Evolutionary conservation across 1,140 invertebrate species (phyloP).

Genomic region (Anoplophora glabripennis): DNA sequence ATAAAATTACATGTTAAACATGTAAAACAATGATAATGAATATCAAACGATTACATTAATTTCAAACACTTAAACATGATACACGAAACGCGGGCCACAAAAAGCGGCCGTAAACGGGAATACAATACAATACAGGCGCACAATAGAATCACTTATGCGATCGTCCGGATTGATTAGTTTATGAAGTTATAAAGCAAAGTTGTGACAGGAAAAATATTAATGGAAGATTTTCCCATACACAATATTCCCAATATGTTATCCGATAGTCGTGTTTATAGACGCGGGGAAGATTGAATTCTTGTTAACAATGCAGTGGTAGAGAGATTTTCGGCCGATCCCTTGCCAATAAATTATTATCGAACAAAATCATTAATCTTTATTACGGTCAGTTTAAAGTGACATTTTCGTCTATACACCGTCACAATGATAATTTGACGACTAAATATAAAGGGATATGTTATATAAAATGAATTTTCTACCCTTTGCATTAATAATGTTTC

Average conservation of each 20-base stretch:
- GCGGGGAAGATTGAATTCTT: slow-evolving; percentile 21
- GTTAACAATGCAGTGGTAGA: slow-evolving; percentile 20
- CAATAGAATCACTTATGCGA: slow-evolving; percentile 20
- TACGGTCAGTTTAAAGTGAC: slow-evolving; percentile 21
- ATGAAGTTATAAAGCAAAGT: slow-evolving; percentile 26
- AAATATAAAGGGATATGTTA: not conserved
- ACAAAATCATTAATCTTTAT: slow-evolving; percentile 24
- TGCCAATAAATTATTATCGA: slow-evolving; percentile 26
- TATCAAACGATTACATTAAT: no score
- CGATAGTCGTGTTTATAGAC: slow-evolving; percentile 21
- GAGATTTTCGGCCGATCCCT: slow-evolving; percentile 16
- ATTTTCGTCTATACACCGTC: slow-evolving; percentile 10
- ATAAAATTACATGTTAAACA: no score
- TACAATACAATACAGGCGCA: slow-evolving; percentile 5
- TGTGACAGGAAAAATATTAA: slow-evolving; percentile 25
- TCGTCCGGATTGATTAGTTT: slow-evolving; percentile 23
- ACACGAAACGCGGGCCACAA: not conserved
- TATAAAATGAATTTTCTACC: not conserved
- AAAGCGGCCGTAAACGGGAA: slow-evolving; percentile 10
- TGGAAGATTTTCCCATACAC: slow-evolving; percentile 23
- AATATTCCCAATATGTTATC: slow-evolving; percentile 26
- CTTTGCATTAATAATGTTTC: slow-evolving; percentile 8
- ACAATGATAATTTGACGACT: slow-evolving; percentile 15
- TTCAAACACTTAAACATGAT: no score
- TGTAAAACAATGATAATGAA: no score